Base-by-base conservation (phyloP, 2,888 invertebrate species). In the Meta bourneti region DNA sequence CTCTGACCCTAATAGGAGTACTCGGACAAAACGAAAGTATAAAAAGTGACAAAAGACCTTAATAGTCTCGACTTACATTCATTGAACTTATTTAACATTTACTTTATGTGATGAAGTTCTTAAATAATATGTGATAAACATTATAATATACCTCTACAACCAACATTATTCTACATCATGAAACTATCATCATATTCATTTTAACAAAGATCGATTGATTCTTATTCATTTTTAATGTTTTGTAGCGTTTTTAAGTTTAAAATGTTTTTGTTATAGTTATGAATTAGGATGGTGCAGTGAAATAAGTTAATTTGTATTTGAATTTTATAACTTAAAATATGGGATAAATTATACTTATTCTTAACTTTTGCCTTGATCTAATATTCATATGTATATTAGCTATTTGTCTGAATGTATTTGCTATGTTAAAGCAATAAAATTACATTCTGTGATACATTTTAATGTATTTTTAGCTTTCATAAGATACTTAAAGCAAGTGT, bases 41-140 rank as follows among this genome's bases (percentile, higher is more conserved):
- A 89, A 92, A 48, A 92, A 92, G 61, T 92, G 91, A 90, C 54
- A 86, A 61, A 34, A n/a, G 74, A 72, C 72, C 54, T 11, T 48
- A 16, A 54, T 72, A 75, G 80, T 79, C 13, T 52, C 34, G 54
- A 48, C 74, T 69, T 69, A 90, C 84, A 90, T 90, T 85, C 90
- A 84, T 84, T 71, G 79, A 80, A 84, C 71, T 77, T 82, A 75
- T 79, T 84, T 84, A 90, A 85, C n/a, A 74, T 80, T 80, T 86
- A 69, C 70, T 16, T 81, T 91, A 48, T 79, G 70, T 75, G 75
- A 86, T 52, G 34, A 72, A 80, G 52, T 82, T 86, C 61, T 79
- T 83, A 77, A 83, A 83, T 71, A 71, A 87, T 83, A 82, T 91
- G 91, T 91, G 91, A 91, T 91, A 87, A 77, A 69, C 80, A 81